phyloP scores from a whole-genome alignment of 2,113 vertebrate species.

The Lampris megalopsis region DNA sequence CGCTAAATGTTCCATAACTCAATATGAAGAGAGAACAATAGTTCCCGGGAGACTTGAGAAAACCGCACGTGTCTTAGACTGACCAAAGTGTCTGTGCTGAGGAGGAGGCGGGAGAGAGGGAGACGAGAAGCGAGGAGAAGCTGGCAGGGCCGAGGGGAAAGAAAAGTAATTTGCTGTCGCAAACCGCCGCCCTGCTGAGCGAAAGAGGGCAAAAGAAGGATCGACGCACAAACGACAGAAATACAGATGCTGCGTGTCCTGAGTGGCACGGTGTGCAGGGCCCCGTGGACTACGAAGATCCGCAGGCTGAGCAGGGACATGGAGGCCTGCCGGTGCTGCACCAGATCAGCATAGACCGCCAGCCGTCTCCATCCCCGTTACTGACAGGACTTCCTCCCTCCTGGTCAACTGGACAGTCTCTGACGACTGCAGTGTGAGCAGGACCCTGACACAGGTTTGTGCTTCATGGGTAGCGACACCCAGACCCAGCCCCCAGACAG shows the following conservation, averaged over 20 bases:
- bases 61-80: no score
- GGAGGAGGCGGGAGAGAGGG: not conserved
- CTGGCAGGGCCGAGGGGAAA: not conserved
- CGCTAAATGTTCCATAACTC: no score
- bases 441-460: no score
- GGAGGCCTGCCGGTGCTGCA: constrained; percentile 18
- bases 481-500: no score
- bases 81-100: not conserved
- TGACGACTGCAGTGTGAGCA: no score
- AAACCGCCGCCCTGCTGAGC: not conserved
- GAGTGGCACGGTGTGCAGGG: constrained; percentile 15
- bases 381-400: not conserved
- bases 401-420: no score
- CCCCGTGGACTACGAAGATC: constrained; percentile 6
- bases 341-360: no score
- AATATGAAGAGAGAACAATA: no score
- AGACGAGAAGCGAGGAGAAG: not conserved
- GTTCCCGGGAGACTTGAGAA: no score
- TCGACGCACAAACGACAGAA: constrained; percentile 13
- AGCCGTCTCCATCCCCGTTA: not conserved
- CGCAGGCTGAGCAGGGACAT: constrained; percentile 25
- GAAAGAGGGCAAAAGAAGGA: constrained; percentile 21
- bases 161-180: not conserved
- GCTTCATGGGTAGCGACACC: no score
- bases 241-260: constrained; percentile 8